Conservation (phyloP, 1,140 invertebrate species). For the Pachyrhynchus sulphureomaculatus region DNA sequence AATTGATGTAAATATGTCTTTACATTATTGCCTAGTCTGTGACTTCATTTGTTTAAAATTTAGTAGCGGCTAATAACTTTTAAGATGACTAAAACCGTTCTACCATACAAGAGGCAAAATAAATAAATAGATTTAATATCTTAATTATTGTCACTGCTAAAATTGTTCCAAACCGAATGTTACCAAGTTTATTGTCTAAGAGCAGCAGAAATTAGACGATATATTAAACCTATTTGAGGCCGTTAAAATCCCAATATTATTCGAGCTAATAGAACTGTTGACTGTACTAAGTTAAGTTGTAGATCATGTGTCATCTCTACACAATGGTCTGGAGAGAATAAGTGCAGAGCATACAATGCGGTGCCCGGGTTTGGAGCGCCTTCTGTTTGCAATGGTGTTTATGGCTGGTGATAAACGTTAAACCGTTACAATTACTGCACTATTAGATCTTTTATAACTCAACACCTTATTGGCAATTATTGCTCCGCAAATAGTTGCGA, state of each 20-base stretch:
- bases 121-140: constrained; percentile 6
- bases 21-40: no score
- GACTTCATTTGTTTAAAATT: no score
- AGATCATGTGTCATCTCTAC: constrained; percentile 45
- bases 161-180: constrained; percentile 23
- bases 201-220: constrained; percentile 24
- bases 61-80: no score
- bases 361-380: constrained; percentile 34
- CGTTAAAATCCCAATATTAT: constrained; percentile 27
- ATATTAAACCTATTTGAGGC: constrained; percentile 25
- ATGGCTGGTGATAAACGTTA: constrained; percentile 44
- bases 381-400: constrained; percentile 48
- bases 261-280: constrained; percentile 30
- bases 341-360: constrained; percentile 21
- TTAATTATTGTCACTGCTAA: constrained; percentile 14
- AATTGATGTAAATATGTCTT: no score
- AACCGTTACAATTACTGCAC: constrained; percentile 45
- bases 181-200: constrained; percentile 25
- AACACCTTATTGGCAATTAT: constrained; percentile 45
- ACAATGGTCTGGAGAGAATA: constrained; percentile 36
- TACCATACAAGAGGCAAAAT: no score
- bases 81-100: no score
- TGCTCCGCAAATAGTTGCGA: constrained; percentile 43
- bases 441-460: constrained; percentile 46
- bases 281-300: constrained; percentile 38